A percentile compares a stretch with the other conserved stretches of the same genome.
These are phyloP conservation scores for Heteractis magnifica DNA, from an alignment of 92 coral and sea anemone genomes.

Conservation along the genomic window DNA sequence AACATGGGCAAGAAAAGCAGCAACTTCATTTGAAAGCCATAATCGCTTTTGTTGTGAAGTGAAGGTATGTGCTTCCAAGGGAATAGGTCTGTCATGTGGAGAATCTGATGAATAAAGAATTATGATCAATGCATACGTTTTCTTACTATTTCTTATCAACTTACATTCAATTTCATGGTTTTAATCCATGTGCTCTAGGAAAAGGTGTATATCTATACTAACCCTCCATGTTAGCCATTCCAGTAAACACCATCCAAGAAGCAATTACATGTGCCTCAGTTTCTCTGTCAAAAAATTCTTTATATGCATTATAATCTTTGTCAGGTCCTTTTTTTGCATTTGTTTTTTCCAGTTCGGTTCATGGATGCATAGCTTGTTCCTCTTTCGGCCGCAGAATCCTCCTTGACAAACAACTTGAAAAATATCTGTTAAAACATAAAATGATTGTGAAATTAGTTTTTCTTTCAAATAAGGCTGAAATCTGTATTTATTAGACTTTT, in stretches of 20 bases:
- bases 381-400: conserved; percentile 38
- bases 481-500: no score
- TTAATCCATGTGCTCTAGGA: no score
- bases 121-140: no score
- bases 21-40: no score
- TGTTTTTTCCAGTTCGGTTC: conserved; percentile 43
- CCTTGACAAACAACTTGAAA: conserved; percentile 49
- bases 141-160: no score
- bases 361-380: conserved; percentile 59
- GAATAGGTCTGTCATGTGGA: no score
- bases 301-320: conserved; percentile 48
- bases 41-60: conserved; percentile 4
- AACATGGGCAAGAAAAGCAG: no score
- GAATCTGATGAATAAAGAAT: no score
- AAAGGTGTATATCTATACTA: no score
- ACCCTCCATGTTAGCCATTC: conserved; percentile 37
- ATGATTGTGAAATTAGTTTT: no score
- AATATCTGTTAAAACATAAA: conserved; percentile 27
- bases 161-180: no score
- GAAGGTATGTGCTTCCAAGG: background rate
- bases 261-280: conserved; percentile 51
- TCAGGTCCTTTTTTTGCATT: conserved; percentile 57
- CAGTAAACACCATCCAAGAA: conserved; percentile 51
- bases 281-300: conserved; percentile 51
- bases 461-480: no score